These are phyloP conservation scores for Gymnosoma rotundatum DNA, from an alignment of 2,888 invertebrate species.

Conservation along the genomic window DNA sequence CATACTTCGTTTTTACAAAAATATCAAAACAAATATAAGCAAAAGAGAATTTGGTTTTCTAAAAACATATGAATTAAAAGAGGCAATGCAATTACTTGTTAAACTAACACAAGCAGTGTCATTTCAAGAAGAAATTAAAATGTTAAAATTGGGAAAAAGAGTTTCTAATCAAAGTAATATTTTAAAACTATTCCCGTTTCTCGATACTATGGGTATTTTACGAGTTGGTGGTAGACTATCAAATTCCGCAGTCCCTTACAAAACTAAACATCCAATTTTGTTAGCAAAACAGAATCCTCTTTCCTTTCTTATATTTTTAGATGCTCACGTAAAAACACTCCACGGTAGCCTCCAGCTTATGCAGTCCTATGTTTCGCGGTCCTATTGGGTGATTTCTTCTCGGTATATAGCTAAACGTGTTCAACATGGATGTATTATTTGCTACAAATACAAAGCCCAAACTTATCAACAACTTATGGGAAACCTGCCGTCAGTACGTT, in stretches of 20 bases:
- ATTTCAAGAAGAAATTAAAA: constrained; percentile 22
- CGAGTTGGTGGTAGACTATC: constrained; percentile 12
- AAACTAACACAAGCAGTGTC: constrained; percentile 19
- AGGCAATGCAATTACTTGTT: not conserved
- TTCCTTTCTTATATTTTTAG: constrained; percentile 18
- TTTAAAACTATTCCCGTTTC: constrained; percentile 20
- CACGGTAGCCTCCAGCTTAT: constrained; percentile 24
- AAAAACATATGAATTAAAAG: constrained; percentile 30
- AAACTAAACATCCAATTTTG: constrained; percentile 5
- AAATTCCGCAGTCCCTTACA: not conserved
- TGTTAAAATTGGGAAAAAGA: not conserved
- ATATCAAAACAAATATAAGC: not conserved
- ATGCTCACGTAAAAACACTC: constrained; percentile 10
- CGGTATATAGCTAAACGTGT: constrained; percentile 5
- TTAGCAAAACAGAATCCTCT: constrained; percentile 1
- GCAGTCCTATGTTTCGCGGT: constrained; percentile 10
- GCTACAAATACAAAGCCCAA: not conserved
- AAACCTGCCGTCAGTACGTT: not conserved
- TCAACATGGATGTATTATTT: not conserved
- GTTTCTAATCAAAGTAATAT: constrained; percentile 13
- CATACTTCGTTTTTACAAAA: constrained; percentile 10
- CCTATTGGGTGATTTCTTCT: constrained; percentile 6
- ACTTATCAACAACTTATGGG: not conserved
- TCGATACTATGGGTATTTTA: constrained; percentile 12
- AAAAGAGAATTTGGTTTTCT: constrained; percentile 27